Conservation (phyloP, 1,140 invertebrate genomes). For the Dendroctonus ponderosae region DNA sequence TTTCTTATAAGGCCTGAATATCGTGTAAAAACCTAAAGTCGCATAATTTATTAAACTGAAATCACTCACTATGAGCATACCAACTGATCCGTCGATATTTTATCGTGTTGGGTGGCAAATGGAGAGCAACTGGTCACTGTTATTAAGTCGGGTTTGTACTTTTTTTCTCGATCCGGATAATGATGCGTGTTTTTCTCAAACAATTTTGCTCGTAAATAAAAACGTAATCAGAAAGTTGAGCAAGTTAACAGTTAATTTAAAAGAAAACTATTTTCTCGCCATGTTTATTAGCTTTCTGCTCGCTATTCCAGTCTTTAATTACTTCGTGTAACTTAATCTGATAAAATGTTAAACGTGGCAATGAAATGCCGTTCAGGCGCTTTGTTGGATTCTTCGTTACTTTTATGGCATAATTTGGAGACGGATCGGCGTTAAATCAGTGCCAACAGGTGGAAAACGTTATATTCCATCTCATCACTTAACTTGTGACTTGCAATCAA, state of each 20-base stretch:
- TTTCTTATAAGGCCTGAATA: constrained; percentile 15
- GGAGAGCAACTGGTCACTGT: neutral
- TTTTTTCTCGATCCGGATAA: no score
- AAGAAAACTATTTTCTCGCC: constrained; percentile 30
- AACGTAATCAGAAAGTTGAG: constrained; percentile 19
- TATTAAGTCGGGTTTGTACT: no score
- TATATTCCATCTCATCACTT: no score
- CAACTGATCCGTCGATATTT: constrained; percentile 16
- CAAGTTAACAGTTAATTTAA: constrained; percentile 29
- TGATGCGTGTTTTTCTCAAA: no score
- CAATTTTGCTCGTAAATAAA: neutral
- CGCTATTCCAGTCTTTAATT: constrained; percentile 32
- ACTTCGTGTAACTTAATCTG: constrained; percentile 33
- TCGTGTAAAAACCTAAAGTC: constrained; percentile 13
- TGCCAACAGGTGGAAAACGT: no score
- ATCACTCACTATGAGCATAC: constrained; percentile 17
- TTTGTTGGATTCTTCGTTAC: constrained; percentile 27
- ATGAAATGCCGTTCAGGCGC: constrained; percentile 24
- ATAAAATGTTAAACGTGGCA: constrained; percentile 32
- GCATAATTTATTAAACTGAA: constrained; percentile 23
- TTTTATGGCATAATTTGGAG: constrained; percentile 19
- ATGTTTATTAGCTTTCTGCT: constrained; percentile 33
- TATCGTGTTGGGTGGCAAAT: constrained; percentile 24
- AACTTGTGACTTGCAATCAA: no score
- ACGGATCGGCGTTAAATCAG: neutral